A percentile compares a stretch with the other conserved stretches of the same genome.
phyloP scores from a whole-genome alignment of 2,113 vertebrate genomes.

The Hyperopisus bebe region DNA sequence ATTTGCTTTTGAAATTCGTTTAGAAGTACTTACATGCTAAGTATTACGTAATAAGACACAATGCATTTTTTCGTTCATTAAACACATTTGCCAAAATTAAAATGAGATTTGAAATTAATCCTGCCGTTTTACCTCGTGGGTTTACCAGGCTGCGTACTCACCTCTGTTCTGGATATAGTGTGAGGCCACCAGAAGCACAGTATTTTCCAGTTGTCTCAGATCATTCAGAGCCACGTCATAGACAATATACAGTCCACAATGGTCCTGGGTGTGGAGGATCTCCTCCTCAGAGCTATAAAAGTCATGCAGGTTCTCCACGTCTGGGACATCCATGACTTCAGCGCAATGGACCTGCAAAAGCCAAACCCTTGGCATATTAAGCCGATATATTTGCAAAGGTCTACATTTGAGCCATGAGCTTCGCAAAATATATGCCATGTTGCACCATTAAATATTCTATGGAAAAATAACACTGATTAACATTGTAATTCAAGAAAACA shows the following conservation, averaged over 20 bases:
- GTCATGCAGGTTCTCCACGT: slow-evolving; percentile 63
- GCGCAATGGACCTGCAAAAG: slow-evolving; percentile 45
- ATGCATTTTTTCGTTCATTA: not conserved
- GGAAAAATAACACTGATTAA: not conserved
- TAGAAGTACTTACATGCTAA: not conserved
- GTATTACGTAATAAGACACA: not conserved
- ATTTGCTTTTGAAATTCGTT: not conserved
- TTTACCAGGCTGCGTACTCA: slow-evolving; percentile 17
- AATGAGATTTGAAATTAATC: not conserved
- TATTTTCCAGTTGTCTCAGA: slow-evolving; percentile 51
- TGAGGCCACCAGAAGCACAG: slow-evolving; percentile 59
- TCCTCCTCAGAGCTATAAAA: slow-evolving; percentile 48
- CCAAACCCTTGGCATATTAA: not conserved
- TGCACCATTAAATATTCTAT: not conserved
- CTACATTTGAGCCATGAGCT: not conserved
- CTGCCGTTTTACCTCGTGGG: not conserved
- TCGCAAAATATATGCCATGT: not conserved
- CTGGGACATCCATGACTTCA: slow-evolving; percentile 63
- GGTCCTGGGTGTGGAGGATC: slow-evolving; percentile 59
- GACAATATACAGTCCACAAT: slow-evolving; percentile 49
- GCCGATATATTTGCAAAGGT: not conserved
- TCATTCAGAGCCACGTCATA: slow-evolving; percentile 59
- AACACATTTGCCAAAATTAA: not conserved
- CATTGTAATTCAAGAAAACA: not conserved
- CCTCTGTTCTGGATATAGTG: slow-evolving; percentile 51